Evolutionary conservation across 2,888 invertebrate species (phyloP), one percentile per base, ranked within the genome.

Genomic region (Clusia tigrina): DNA sequence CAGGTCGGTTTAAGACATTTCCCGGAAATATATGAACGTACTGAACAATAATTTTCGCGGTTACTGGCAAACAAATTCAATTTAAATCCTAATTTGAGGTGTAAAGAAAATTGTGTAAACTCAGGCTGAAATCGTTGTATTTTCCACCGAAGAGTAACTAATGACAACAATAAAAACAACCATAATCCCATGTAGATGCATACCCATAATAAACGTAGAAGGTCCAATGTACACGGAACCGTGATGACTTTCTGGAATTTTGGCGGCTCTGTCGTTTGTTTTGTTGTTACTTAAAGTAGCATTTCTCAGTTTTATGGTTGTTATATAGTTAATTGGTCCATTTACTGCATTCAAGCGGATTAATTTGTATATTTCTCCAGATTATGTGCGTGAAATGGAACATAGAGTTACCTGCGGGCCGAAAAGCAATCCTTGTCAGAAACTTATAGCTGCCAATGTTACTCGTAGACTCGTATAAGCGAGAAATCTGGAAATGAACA

Each of bases 171-270:
- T 51, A 63, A 57, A 58, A 59, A 59, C 56, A 65, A 46, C 46
- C 22, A 51, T 22, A 52, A 60, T 54, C 15, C n/a, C 25, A 48
- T 18, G 6, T 12, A 55, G 26, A 42, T 51, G 23, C 52, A 58
- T 60, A 63, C 65, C 67, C 66, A 65, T 60, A 62, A 61, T 69
- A 74, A 69, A 74, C 71, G 66, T 68, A 63, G 76, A 79, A 79
- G 77, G 77, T 78, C 78, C 71, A 59, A 26, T 56, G 46, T 54
- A 51, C 32, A 60, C 54, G 58, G 51, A 63, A 26, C n/a, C n/a
- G 48, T 48, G 55, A 60, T 58, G 60, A 63, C n/a, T 58, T 62
- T 23, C 51, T 54, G 57, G 62, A 62, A 62, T 62, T 65, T 65
- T 18, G 53, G 10, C 60, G 58, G 60, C 51, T 57, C 12, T 46